Percentiles rank a stretch among this genome's conserved stretches.
These are phyloP conservation scores for Rhyacophila brunnea DNA, from an alignment of 1,140 invertebrate species.

Conservation along the genomic window DNA sequence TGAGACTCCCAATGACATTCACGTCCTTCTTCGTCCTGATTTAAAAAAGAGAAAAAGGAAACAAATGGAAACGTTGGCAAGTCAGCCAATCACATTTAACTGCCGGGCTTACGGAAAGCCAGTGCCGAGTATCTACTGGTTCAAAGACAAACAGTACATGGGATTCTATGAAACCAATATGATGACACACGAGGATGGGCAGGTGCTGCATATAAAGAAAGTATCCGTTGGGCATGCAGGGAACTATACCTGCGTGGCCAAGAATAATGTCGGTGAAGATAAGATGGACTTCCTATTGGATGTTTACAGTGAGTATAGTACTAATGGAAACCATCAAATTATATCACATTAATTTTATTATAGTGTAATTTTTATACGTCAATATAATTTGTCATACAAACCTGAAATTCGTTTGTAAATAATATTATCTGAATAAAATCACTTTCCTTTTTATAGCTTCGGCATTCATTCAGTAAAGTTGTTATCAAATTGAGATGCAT, in stretches of 20 bases:
- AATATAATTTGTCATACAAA: too few species aligned
- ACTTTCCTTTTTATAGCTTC: too few species aligned
- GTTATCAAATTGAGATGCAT: too few species aligned
- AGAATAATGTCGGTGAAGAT: slow-evolving; percentile 43
- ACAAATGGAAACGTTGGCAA: slow-evolving; percentile 41
- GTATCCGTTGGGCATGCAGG: slow-evolving; percentile 41
- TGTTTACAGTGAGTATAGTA: slow-evolving; percentile 42
- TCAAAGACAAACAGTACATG: slow-evolving; percentile 40
- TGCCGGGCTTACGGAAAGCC: slow-evolving; percentile 48
- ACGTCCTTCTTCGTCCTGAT: too few species aligned
- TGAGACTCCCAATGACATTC: too few species aligned
- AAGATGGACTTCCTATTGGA: slow-evolving; percentile 44
- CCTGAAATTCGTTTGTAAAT: too few species aligned
- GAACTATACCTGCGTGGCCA: slow-evolving; percentile 50
- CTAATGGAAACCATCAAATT: too few species aligned
- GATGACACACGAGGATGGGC: slow-evolving; percentile 41
- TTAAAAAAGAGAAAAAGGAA: slow-evolving; percentile 6
- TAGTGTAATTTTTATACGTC: too few species aligned
- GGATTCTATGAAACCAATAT: slow-evolving; percentile 44
- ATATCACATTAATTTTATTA: too few species aligned
- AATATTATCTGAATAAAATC: too few species aligned
- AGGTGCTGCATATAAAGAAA: slow-evolving; percentile 39
- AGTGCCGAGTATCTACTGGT: slow-evolving; percentile 48
- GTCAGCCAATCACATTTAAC: slow-evolving; percentile 45
- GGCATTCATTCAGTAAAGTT: too few species aligned